Percentiles rank a stretch among this genome's conserved stretches.
phyloP scores from a whole-genome alignment of 1,140 invertebrate species.

The Bradysia coprophila region DNA sequence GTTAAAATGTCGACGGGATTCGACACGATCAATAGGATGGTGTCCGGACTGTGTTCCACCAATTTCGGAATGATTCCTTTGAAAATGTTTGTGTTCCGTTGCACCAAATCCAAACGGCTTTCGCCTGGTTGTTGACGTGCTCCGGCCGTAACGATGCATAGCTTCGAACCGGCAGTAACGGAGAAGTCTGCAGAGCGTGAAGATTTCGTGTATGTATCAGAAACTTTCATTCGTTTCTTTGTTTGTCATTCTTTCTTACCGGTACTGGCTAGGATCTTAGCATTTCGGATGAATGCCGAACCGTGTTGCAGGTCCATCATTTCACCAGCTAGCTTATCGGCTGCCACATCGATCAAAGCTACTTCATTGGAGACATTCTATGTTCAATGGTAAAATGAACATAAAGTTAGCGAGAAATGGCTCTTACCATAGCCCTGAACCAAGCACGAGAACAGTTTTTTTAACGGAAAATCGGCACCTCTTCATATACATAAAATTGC shows the following conservation, averaged over 20 bases:
- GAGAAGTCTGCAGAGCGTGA: conserved; percentile 56
- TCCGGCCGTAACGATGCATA: conserved; percentile 78
- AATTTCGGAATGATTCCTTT: conserved; percentile 67
- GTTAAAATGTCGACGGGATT: conserved; percentile 85
- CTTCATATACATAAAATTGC: too few relatives aligned
- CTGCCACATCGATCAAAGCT: conserved; percentile 59
- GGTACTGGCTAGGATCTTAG: conserved; percentile 55
- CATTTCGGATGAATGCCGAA: conserved; percentile 60
- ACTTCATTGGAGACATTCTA: conserved; percentile 65
- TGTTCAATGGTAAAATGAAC: too few relatives aligned
- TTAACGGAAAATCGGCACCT: too few relatives aligned
- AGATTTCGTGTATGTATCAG: background rate
- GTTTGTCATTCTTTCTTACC: conserved; percentile 17
- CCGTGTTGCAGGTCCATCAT: conserved; percentile 81
- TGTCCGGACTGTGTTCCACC: conserved; percentile 69
- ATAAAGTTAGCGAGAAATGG: too few relatives aligned
- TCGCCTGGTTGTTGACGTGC: conserved; percentile 77
- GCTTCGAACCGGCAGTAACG: conserved; percentile 53
- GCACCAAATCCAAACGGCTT: conserved; percentile 59
- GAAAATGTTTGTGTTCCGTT: conserved; percentile 77
- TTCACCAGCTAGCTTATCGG: conserved; percentile 72
- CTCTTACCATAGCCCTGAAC: too few relatives aligned
- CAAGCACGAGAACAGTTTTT: too few relatives aligned
- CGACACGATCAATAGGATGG: conserved; percentile 72
- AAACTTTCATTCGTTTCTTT: background rate